Evolutionary conservation across 2,113 vertebrate genomes (phyloP).

Genomic region (Athene noctua): DNA sequence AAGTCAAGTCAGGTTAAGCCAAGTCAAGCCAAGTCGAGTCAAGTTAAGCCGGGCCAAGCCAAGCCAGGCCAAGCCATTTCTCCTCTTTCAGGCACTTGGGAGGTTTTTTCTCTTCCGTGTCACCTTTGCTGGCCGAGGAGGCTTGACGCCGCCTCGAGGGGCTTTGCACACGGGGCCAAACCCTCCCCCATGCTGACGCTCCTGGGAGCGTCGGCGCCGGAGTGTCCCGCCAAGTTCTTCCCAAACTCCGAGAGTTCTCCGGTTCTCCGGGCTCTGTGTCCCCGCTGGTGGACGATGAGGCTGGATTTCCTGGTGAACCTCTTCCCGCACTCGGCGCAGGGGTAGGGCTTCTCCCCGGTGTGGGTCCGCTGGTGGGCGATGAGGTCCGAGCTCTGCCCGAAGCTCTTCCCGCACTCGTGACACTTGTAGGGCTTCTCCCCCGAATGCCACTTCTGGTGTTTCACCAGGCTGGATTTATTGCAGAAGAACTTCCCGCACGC

Average conservation of each 20-base stretch:
- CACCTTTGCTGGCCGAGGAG: conserved; percentile 81
- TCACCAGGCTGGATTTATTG: not conserved
- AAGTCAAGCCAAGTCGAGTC: not conserved
- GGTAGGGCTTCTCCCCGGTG: conserved; percentile 86
- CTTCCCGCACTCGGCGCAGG: conserved; percentile 85
- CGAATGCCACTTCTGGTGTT: not conserved
- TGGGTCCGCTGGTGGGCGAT: conserved; percentile 86
- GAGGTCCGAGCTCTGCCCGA: conserved; percentile 85
- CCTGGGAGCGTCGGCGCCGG: not conserved
- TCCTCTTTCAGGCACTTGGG: conserved; percentile 64
- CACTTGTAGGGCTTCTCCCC: not conserved
- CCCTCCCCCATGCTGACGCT: not conserved
- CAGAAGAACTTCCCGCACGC: conserved; percentile 32
- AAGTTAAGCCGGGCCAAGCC: not conserved
- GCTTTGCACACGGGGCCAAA: conserved; percentile 71
- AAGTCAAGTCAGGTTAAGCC: not conserved
- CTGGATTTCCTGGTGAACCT: conserved; percentile 86
- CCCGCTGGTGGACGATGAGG: conserved; percentile 85
- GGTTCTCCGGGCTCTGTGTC: conserved; percentile 72
- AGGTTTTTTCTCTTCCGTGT: conserved; percentile 65
- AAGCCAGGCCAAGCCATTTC: not conserved
- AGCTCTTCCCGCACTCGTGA: conserved; percentile 70
- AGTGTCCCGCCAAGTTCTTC: not conserved
- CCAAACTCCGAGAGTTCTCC: conserved; percentile 54
- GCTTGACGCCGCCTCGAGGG: conserved; percentile 86